phyloP scores from a whole-genome alignment of 2,888 invertebrate genomes.

The Dicranocentrus wangi region DNA sequence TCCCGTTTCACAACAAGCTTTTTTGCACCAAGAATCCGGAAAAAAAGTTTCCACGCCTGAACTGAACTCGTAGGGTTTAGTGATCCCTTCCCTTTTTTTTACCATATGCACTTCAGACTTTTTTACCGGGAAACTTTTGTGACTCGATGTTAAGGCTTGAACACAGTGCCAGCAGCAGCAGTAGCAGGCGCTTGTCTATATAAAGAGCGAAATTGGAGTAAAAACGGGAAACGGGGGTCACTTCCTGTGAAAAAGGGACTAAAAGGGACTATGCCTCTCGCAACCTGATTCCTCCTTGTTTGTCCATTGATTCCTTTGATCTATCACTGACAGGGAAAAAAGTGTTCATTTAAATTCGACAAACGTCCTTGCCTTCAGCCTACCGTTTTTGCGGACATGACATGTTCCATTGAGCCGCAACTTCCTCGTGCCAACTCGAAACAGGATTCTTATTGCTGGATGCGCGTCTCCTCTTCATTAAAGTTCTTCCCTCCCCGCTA shows the following conservation, averaged over 20 bases:
- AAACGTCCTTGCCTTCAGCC: constrained; percentile 27
- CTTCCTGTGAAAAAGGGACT: background rate
- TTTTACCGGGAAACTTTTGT: background rate
- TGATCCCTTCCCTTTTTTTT: background rate
- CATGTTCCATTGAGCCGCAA: too few relatives aligned
- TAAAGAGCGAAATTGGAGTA: background rate
- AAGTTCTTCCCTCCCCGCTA: background rate
- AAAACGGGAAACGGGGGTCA: background rate
- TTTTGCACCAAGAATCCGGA: constrained; percentile 11
- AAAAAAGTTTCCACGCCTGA: constrained; percentile 15
- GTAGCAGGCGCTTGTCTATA: too few relatives aligned
- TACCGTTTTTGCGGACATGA: background rate
- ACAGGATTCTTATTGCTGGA: background rate
- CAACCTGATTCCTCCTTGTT: background rate
- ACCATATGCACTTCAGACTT: background rate
- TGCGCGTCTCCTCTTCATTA: background rate
- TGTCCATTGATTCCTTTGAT: constrained; percentile 34
- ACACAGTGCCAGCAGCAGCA: too few relatives aligned
- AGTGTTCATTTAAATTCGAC: constrained; percentile 51
- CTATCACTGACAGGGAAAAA: constrained; percentile 44
- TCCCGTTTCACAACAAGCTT: constrained; percentile 10
- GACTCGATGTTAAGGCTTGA: constrained; percentile 1
- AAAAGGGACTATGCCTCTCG: background rate
- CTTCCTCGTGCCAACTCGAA: too few relatives aligned
- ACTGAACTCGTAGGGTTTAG: background rate